Percentiles rank a stretch among this genome's conserved stretches.
These are phyloP conservation scores for Anticlea derivata DNA, from an alignment of 2,888 invertebrate species.

Conservation along the genomic window DNA sequence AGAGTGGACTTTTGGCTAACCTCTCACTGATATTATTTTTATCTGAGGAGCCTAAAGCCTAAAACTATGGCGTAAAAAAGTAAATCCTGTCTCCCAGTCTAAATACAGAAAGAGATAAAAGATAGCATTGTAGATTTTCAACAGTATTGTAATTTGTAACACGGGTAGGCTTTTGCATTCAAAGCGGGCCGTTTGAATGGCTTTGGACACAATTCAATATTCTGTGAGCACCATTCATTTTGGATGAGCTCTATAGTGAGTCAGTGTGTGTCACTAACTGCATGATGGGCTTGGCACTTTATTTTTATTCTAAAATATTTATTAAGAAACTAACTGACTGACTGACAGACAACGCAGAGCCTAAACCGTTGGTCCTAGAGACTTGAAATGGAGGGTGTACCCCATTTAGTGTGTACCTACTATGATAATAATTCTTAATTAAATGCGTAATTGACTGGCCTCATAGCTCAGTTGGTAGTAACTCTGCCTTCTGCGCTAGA, in stretches of 20 bases:
- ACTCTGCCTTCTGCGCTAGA: too few species aligned
- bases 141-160: conserved; percentile 63
- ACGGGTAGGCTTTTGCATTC: conserved; percentile 47
- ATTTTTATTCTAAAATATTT: conserved; percentile 23
- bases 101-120: conserved; percentile 44
- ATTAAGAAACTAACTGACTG: too few species aligned
- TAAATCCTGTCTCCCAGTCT: neutral
- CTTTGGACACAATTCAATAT: neutral
- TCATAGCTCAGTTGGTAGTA: too few species aligned
- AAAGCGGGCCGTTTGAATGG: conserved; percentile 53
- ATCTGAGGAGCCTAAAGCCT: too few species aligned
- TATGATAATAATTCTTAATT: too few species aligned
- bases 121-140: conserved; percentile 69
- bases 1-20: too few species aligned
- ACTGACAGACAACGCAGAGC: too few species aligned
- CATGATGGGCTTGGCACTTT: conserved; percentile 41
- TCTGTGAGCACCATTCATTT: conserved; percentile 37
- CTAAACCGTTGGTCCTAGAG: too few species aligned
- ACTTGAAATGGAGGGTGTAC: too few species aligned
- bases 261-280: conserved; percentile 49
- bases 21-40: too few species aligned
- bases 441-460: too few species aligned
- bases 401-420: too few species aligned
- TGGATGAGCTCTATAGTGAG: conserved; percentile 44
- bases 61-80: neutral